These are phyloP conservation scores for Eupsilia transversa DNA, from an alignment of 2,888 invertebrate species.

Conservation along the genomic window DNA sequence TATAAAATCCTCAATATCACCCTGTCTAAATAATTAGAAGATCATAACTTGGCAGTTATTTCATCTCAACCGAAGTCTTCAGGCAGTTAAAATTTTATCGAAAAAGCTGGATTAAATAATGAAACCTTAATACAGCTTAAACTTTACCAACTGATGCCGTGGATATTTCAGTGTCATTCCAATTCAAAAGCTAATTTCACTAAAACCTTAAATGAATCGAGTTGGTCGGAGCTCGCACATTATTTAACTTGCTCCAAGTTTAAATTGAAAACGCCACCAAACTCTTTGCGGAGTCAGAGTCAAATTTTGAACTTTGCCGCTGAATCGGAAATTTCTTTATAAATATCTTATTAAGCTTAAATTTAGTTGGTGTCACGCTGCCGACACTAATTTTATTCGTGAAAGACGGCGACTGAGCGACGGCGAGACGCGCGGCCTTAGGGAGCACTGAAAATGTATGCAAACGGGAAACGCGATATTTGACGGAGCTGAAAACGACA, in stretches of 20 bases:
- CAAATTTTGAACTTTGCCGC: conserved; percentile 90
- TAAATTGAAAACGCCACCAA: conserved; percentile 90
- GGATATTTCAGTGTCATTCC: conserved; percentile 86
- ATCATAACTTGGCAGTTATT: conserved; percentile 41
- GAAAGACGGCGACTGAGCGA: conserved; percentile 85
- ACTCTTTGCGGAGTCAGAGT: conserved; percentile 89
- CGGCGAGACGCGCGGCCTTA: conserved; percentile 70
- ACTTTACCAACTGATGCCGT: conserved; percentile 76
- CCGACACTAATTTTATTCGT: conserved; percentile 90
- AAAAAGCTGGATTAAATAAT: conserved; percentile 79
- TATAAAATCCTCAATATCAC: conserved; percentile 6
- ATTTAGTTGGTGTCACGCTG: conserved; percentile 90
- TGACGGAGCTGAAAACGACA: conserved; percentile 89
- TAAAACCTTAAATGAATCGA: conserved; percentile 90
- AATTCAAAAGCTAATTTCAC: conserved; percentile 90
- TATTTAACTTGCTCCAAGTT: conserved; percentile 90
- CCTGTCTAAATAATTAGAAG: conserved; percentile 20
- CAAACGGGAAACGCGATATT: conserved; percentile 89
- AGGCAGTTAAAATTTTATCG: conserved; percentile 43
- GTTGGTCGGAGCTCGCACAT: conserved; percentile 89
- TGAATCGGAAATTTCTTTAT: conserved; percentile 91
- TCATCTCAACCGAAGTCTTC: conserved; percentile 35
- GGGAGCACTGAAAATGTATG: conserved; percentile 87
- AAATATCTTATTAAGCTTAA: conserved; percentile 90
- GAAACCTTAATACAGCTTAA: conserved; percentile 74